A percentile compares a stretch with the other conserved stretches of the same genome.
phyloP scores from a whole-genome alignment of 2,888 invertebrate species.

The Petrolisthes manimaculis region DNA sequence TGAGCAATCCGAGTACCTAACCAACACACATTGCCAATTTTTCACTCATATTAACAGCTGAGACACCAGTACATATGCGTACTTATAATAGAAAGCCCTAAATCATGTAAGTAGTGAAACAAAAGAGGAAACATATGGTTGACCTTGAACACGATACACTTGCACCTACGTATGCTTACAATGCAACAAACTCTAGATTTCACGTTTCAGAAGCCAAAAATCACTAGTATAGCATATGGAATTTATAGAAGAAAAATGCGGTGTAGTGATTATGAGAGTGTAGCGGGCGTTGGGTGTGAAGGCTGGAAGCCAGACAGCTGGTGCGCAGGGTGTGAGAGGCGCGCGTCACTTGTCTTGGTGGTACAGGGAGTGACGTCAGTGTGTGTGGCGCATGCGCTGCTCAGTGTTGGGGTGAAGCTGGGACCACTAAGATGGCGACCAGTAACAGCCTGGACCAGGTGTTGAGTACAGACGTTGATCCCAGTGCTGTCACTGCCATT shows the following conservation, averaged over 20 bases:
- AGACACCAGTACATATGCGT: not conserved
- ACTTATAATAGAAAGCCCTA: no score
- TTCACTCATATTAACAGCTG: no score
- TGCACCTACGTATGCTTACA: no score
- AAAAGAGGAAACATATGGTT: slow-evolving; percentile 7
- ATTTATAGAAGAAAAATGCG: no score
- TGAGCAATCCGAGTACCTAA: no score
- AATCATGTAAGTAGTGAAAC: not conserved
- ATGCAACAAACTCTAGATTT: no score
- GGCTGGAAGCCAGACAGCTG: not conserved
- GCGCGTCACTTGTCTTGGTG: slow-evolving; percentile 26
- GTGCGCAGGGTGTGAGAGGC: slow-evolving; percentile 15
- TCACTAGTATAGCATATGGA: no score
- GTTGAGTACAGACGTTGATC: slow-evolving; percentile 89
- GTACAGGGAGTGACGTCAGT: slow-evolving; percentile 53
- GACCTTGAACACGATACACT: no score
- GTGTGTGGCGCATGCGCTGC: slow-evolving; percentile 76
- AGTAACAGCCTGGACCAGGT: slow-evolving; percentile 92
- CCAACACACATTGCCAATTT: no score
- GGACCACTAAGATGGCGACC: slow-evolving; percentile 88
- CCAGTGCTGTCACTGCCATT: slow-evolving; percentile 87
- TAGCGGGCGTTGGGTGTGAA: not conserved
- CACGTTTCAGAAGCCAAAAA: no score
- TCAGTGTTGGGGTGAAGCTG: slow-evolving; percentile 79
- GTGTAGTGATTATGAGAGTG: not conserved